Base-by-base conservation (phyloP, 2,797 vertebrate genomes). In the Lithobates sylvaticus region DNA sequence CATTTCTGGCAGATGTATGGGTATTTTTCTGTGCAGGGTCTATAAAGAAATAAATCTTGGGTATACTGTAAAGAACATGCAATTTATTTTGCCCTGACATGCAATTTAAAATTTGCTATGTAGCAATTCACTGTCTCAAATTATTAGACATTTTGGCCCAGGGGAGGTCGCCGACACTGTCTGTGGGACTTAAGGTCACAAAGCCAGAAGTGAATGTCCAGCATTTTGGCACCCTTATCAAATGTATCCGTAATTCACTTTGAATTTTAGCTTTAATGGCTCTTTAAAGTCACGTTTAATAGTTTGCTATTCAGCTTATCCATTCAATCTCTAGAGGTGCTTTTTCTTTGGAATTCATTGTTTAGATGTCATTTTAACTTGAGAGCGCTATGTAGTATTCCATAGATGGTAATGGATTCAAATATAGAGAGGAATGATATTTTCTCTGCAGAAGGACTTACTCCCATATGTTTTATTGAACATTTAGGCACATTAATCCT, bases 391-490 rank as follows among this genome's bases (percentile, higher is more conserved):
- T 42, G 12, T 7, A n/a, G 6, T n/a, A n/a, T 74, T n/a, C 42
- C 6, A 27, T 5, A 26, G 21, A 73, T 50, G 42, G 2, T 50
- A 44, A 44, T 74, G 72, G 39, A 50, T 74, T 47, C 39, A 47
- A 65, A 44, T 47, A 26, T 44, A 21, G 18, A 44, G 39, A 42
- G 34, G 47, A 44, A 47, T 73, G 6, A 73, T 39, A 13, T 42
- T 39, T 39, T 42, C 39, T 73, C 36, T 26, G 42, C 54, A 10
- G 3, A 81, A 73, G 3, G 9, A 18, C n/a, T 27, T 42, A 26
- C 16, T 50, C 23, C 10, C n/a, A 50, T 54, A 81, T n/a, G 44
- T 70, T 80, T 50, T 34, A 54, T 68, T 80, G 6, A 70, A 69
- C 47, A 61, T 36, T 81, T n/a, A n/a, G 47, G 23, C 13, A 71